These are phyloP conservation scores for Scaptomyza flava DNA, from an alignment of 2,888 invertebrate species.

Conservation along the genomic window DNA sequence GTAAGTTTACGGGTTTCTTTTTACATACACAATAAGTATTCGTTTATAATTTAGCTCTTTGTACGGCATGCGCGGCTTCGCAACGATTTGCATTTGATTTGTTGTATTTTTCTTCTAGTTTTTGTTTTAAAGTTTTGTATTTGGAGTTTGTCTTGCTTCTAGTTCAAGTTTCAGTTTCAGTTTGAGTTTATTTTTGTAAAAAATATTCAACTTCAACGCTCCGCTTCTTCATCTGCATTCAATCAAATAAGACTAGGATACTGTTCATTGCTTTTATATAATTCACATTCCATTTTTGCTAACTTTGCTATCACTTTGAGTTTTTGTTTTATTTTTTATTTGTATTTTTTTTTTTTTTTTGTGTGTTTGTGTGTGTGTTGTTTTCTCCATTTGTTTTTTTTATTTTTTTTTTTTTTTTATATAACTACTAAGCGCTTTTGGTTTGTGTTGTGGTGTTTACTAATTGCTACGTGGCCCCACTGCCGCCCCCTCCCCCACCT, in stretches of 20 bases:
- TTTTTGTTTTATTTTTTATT: constrained; percentile 48
- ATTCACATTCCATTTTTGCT: constrained; percentile 82
- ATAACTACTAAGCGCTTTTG: constrained; percentile 67
- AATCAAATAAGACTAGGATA: constrained; percentile 78
- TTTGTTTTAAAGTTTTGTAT: constrained; percentile 17
- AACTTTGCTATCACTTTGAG: constrained; percentile 78
- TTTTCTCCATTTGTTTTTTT: constrained; percentile 46
- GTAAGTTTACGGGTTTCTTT: constrained; percentile 2
- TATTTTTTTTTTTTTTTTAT: constrained; percentile 23
- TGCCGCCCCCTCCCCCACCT: constrained; percentile 51
- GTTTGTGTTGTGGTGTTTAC: constrained; percentile 50
- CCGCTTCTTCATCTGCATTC: constrained; percentile 30
- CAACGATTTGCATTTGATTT: constrained; percentile 42
- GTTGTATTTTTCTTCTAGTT: constrained; percentile 9
- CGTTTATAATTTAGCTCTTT: constrained; percentile 35
- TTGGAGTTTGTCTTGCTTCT: constrained; percentile 16
- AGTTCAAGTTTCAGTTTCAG: constrained; percentile 40
- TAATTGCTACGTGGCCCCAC: constrained; percentile 83
- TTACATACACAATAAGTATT: constrained; percentile 5
- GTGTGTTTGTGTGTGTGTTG: constrained; percentile 42
- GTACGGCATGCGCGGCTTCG: constrained; percentile 66
- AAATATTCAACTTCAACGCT: constrained; percentile 71
- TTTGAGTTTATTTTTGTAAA: constrained; percentile 52
- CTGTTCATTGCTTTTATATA: constrained; percentile 83
- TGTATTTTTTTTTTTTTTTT: constrained; percentile 34